Evolutionary conservation across 2,888 invertebrate genomes (phyloP).

Genomic region (Macaria liturata): DNA sequence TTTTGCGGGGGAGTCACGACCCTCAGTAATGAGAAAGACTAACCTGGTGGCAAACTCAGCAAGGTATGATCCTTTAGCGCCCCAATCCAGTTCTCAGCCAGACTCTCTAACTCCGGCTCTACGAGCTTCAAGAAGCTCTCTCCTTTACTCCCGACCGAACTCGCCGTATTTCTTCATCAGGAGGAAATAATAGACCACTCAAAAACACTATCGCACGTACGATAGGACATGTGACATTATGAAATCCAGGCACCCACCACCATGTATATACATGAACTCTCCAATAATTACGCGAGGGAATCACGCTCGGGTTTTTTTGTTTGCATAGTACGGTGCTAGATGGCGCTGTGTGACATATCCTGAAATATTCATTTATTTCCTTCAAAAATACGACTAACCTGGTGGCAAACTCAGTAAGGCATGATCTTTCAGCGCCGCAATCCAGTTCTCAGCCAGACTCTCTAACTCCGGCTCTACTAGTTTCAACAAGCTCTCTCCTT

Average conservation of each 20-base stretch:
- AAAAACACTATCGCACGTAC: too few relatives aligned
- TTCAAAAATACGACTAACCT: constrained; percentile 64
- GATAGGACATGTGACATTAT: too few relatives aligned
- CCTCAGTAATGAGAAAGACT: constrained; percentile 28
- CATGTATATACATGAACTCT: too few relatives aligned
- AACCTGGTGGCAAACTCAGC: constrained; percentile 92
- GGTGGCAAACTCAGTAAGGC: constrained; percentile 95
- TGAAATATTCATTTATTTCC: background rate
- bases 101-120: constrained; percentile 94
- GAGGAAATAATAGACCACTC: too few relatives aligned
- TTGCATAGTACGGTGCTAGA: too few relatives aligned
- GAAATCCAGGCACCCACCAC: too few relatives aligned
- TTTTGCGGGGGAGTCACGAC: too few relatives aligned
- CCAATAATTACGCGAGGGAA: too few relatives aligned
- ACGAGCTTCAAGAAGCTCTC: constrained; percentile 95
- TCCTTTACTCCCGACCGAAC: constrained; percentile 89
- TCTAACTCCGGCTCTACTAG: constrained; percentile 97
- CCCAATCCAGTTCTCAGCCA: constrained; percentile 97
- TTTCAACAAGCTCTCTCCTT: constrained; percentile 92
- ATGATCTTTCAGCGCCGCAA: constrained; percentile 96
- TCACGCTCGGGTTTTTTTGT: too few relatives aligned
- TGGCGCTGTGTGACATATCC: too few relatives aligned
- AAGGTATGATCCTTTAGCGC: constrained; percentile 98
- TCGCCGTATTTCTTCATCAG: constrained; percentile 85
- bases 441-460: constrained; percentile 96